Base-by-base conservation (phyloP, 2,797 vertebrate species). In the Pseudopleuronectes americanus region DNA sequence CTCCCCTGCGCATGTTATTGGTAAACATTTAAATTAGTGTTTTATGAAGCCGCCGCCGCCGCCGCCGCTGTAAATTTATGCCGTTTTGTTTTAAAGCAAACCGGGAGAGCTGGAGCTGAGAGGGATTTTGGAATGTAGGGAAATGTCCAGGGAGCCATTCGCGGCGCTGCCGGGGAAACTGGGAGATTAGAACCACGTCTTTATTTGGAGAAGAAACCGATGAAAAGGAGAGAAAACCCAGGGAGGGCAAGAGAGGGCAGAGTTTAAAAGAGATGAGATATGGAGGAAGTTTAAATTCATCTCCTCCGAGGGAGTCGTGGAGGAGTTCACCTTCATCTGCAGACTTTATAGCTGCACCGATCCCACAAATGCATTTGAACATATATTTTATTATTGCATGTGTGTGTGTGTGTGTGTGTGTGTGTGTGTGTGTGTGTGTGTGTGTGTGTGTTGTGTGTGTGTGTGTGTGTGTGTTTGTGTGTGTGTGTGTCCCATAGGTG, bases 401-500 rank as follows among this genome's bases (percentile, higher is more conserved):
- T 69, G 33, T 64, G 51, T 28, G 13, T 64, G 64, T 60, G 64
- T 66, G 41, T 58, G 51, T 67, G 10, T 68, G 60, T 63, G 64
- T 69, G 41, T 64, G 51, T 31, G 9, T 56, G 5, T 69, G 57
- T 76, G 48, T 60, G 26, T 64, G 51, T 31, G 9, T 56, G 5
- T 69, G 58, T 76, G 48, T 57, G 26, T 64, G 57, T 72, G n/a
- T 43, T 67, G 13, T 67, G 64, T 63, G 63, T 69, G 41, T 64
- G 51, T 31, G 9, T 56, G 5, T 69, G 58, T 76, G 48, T 57
- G 26, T 64, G 57, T 72, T 53, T 59, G 55, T 71, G 38, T 60
- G 14, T 74, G 64, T 79, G 3, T 43, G 8, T 68, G 66, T 41
- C 12, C 68, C 48, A 55, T 87, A 98, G 97, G 94, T 62, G 97